Evolutionary conservation across 2,113 vertebrate genomes (phyloP).

Genomic region (Channa argus): DNA sequence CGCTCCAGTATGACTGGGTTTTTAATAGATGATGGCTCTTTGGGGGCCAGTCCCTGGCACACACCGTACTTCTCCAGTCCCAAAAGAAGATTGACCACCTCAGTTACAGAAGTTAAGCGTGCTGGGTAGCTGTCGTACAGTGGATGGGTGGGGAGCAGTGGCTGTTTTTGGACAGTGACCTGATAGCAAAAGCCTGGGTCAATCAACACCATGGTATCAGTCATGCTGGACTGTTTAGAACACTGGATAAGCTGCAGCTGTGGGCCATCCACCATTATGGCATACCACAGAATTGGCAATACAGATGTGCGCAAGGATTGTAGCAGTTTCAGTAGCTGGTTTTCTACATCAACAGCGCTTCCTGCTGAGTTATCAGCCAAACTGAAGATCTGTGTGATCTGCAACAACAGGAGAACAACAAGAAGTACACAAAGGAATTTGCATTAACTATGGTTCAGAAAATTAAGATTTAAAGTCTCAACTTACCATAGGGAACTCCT

Average conservation of each 20-base stretch:
- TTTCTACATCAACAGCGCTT: conserved; percentile 46
- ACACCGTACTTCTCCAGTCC: conserved; percentile 78
- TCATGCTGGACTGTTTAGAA: conserved; percentile 80
- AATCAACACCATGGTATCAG: conserved; percentile 80
- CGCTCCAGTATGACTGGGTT: conserved; percentile 74
- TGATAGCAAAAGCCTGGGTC: conserved; percentile 79
- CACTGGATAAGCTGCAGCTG: conserved; percentile 85
- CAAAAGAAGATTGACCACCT: conserved; percentile 77
- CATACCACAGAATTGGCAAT: conserved; percentile 81
- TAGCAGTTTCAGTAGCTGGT: conserved; percentile 77
- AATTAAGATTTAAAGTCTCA: background rate
- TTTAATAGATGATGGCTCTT: background rate
- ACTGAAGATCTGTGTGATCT: conserved; percentile 85
- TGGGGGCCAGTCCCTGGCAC: conserved; percentile 77
- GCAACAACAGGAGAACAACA: background rate
- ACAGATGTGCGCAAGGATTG: conserved; percentile 62
- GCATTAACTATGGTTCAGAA: background rate
- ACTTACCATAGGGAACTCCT: conserved; percentile 69
- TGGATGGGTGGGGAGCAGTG: conserved; percentile 81
- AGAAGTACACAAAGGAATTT: background rate
- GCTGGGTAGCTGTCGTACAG: conserved; percentile 76
- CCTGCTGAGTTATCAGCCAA: conserved; percentile 58
- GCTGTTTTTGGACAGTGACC: conserved; percentile 82
- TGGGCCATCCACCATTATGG: conserved; percentile 79
- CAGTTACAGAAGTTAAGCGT: conserved; percentile 49